Base-by-base conservation (phyloP, 2,113 vertebrate species). In the Dicentrarchus labrax region DNA sequence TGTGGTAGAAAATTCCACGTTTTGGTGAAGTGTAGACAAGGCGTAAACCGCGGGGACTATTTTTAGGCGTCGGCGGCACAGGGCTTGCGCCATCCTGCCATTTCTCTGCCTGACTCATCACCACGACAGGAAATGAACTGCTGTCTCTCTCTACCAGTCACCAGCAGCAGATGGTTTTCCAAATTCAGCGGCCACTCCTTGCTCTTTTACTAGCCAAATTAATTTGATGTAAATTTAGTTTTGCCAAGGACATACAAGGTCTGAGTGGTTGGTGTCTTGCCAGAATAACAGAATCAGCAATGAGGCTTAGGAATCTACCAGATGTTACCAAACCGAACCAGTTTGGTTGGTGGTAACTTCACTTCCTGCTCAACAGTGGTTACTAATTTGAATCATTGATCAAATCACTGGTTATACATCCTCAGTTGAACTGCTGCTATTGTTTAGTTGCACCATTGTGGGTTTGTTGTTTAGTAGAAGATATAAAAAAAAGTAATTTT, bases 11-110 rank as follows among this genome's bases (percentile, higher is more conserved):
- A 72, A 72, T 72, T 84, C 75, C 83, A 57, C 2, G 56, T 87
- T 87, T 90, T 80, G 90, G 86, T 86, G 74, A 89, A 79, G 81
- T 72, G 81, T 53, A 83, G 90, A 86, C 83, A 59, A 89, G 86
- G 85, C 85, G 64, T 90, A 22, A 87, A 86, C 85, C 82, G 6
- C 54, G 0, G 64, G 21, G 50, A n/a, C 80, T 90, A 87, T 86
- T 86, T 89, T 86, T 89, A 86, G 88, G 72, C 77, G 53, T 19
- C 1, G 65, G 72, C 61, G 11, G 84, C 19, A 38, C 68, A 22
- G 62, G 57, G 13, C 82, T 83, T 82, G 74, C 77, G 66, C 87
- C 85, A 75, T 88, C 76, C 53, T 80, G 84, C 88, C 84, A 73
- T 88, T 83, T 83, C 80, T 84, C 24, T 17, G 72, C 66, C 76